Percentiles rank a stretch among this genome's conserved stretches.
These are phyloP conservation scores for Lithodes maja DNA, from an alignment of 2,888 invertebrate genomes.

Conservation along the genomic window DNA sequence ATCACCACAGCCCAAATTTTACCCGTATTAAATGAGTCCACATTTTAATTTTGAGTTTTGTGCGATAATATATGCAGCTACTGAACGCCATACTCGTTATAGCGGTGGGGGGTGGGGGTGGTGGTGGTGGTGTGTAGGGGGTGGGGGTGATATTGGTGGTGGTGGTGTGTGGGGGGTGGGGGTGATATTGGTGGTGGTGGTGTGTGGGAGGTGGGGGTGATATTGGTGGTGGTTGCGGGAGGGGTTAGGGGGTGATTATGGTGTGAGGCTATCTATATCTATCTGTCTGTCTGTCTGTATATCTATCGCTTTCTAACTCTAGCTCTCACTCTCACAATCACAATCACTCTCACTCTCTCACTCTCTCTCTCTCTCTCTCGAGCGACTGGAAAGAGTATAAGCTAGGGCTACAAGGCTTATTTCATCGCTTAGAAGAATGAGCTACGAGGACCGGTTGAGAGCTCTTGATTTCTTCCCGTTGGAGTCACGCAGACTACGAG, in stretches of 20 bases:
- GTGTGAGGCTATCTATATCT: neutral
- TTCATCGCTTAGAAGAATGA: no score
- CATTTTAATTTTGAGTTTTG: conserved; percentile 11
- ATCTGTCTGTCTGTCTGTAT: conserved; percentile 5
- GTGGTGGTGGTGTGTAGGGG: neutral
- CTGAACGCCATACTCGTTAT: conserved; percentile 5
- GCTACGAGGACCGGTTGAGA: no score
- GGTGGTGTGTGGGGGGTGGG: neutral
- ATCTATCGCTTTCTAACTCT: neutral
- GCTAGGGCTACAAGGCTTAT: no score
- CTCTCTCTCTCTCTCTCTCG: neutral
- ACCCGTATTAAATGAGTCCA: conserved; percentile 1
- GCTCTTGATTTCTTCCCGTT: no score
- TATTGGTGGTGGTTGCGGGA: neutral
- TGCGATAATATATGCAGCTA: conserved; percentile 1
- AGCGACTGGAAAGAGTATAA: no score
- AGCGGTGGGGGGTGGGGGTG: neutral
- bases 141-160: neutral
- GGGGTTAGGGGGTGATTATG: neutral
- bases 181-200: neutral
- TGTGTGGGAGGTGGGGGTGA: neutral
- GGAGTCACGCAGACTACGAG: no score
- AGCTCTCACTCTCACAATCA: neutral
- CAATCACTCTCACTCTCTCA: neutral
- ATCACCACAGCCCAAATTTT: neutral